Evolutionary conservation across 1,140 invertebrate genomes (phyloP), one percentile per base, ranked within the genome.

Genomic region (Scaptomyza montana): DNA sequence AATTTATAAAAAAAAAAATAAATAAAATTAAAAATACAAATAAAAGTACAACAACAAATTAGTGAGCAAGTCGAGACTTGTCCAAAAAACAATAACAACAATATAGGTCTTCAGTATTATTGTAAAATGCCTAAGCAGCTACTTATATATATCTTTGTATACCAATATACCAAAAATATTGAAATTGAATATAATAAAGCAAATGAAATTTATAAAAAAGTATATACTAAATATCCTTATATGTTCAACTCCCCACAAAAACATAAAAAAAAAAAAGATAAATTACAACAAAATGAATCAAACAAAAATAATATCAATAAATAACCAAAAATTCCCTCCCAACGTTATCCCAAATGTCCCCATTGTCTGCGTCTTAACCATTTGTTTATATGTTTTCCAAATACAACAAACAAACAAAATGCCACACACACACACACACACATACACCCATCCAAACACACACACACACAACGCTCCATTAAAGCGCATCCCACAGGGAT

Each of bases 311-410:
- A 63, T 51, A 39, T 28, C 41, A 60, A 51, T 47, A 67, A 55
- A 71, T 51, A 60, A 66, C 77, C 49, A 51, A 78, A 62, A 82
- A 73, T 53, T 67, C 61, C 77, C 50, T 63, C 75, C 78, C 73
- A 78, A 85, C 90, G 90, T 91, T 79, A 87, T 92, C 87, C 82
- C 63, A 78, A 91, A 90, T 92, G 89, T 93, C 91, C 93, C 91
- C 91, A 91, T 93, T 94, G 93, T 94, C 93, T 93, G 93, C 93
- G 93, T 94, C 93, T 94, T 90, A 81, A 91, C 92, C 92, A 92
- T 92, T 93, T 92, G 91, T 92, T 91, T 92, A 84, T 89, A 86
- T 91, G 89, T 91, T 91, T 90, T 84, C 90, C 85, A 89, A 89
- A 80, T 85, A 82, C 84, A 80, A 81, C 75, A 64, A 82, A 70